A percentile compares a stretch with the other conserved stretches of the same genome.
Evolutionary conservation across 2,888 invertebrate species (phyloP).

Genomic region (Cremastinae sp.): DNA sequence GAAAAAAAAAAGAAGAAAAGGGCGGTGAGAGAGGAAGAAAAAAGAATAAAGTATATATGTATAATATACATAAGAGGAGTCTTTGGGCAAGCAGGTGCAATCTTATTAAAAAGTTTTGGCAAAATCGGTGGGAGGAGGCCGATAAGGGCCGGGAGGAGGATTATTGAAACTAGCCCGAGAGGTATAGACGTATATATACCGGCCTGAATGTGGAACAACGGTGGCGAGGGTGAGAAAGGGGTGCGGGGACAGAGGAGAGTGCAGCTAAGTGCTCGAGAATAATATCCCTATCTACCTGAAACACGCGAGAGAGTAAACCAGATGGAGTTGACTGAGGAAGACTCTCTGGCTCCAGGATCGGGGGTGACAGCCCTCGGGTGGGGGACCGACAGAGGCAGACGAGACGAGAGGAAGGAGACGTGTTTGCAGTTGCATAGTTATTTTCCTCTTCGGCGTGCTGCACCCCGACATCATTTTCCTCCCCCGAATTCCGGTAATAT

Average conservation of each 20-base stretch:
- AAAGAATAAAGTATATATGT: too few relatives aligned
- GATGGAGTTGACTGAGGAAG: conserved; percentile 9
- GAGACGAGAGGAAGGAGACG: conserved; percentile 32
- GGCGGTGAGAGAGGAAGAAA: too few relatives aligned
- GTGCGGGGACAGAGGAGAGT: conserved; percentile 15
- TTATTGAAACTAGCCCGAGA: not conserved
- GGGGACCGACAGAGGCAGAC: conserved; percentile 14
- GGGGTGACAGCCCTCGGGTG: conserved; percentile 9
- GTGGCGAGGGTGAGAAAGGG: not conserved
- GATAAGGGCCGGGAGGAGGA: not conserved
- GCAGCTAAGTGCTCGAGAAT: conserved; percentile 54
- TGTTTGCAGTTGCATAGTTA: conserved; percentile 1
- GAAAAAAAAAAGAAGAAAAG: too few relatives aligned
- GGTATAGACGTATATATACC: not conserved
- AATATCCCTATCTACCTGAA: conserved; percentile 59
- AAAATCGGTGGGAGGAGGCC: not conserved
- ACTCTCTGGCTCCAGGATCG: not conserved
- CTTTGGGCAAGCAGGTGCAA: too few relatives aligned
- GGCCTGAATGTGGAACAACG: conserved; percentile 11
- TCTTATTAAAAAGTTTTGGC: too few relatives aligned
- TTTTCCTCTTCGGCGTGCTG: not conserved
- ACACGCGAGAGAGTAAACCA: conserved; percentile 51
- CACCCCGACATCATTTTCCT: conserved; percentile 18
- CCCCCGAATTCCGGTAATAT: conserved; percentile 42
- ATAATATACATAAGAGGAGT: too few relatives aligned